A percentile compares a stretch with the other conserved stretches of the same genome.
phyloP scores from a whole-genome alignment of 2,113 vertebrate genomes.

The Nibea coibor region DNA sequence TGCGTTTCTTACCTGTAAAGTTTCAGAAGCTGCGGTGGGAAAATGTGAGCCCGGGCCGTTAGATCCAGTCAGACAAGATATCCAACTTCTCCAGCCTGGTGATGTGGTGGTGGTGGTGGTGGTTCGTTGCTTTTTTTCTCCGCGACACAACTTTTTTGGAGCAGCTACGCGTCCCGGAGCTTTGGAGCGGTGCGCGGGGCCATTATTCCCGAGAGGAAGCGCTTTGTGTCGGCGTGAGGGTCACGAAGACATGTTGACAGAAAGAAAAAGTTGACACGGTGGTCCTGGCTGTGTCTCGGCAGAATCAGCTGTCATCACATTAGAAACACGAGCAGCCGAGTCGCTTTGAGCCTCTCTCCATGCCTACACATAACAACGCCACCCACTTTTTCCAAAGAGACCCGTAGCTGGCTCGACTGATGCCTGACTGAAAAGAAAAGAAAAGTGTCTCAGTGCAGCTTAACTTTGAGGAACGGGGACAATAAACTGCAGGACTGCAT shows the following conservation, averaged over 20 bases:
- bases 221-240: not conserved
- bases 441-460: no score
- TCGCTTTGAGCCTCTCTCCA: conserved; percentile 64
- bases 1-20: conserved; percentile 47
- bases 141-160: conserved; percentile 44
- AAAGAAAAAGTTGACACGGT: not conserved
- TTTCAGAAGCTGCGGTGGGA: not conserved
- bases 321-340: conserved; percentile 33
- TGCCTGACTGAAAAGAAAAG: conserved; percentile 79
- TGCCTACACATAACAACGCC: conserved; percentile 74
- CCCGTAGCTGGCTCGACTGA: conserved; percentile 54
- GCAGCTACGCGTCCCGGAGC: conserved; percentile 26
- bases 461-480: no score
- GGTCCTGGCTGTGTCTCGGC: conserved; percentile 32
- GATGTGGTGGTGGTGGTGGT: conserved; percentile 46
- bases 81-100: conserved; percentile 54
- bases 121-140: conserved; percentile 11
- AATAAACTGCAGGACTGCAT: no score
- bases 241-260: not conserved
- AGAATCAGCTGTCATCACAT: conserved; percentile 82
- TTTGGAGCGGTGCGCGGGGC: not conserved
- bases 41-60: conserved; percentile 7
- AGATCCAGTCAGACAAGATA: conserved; percentile 53
- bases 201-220: not conserved
- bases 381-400: conserved; percentile 69